Percentiles rank a stretch among this genome's conserved stretches.
Conservation (phyloP, 1,140 invertebrate species). For the Anthonomus grandis region DNA sequence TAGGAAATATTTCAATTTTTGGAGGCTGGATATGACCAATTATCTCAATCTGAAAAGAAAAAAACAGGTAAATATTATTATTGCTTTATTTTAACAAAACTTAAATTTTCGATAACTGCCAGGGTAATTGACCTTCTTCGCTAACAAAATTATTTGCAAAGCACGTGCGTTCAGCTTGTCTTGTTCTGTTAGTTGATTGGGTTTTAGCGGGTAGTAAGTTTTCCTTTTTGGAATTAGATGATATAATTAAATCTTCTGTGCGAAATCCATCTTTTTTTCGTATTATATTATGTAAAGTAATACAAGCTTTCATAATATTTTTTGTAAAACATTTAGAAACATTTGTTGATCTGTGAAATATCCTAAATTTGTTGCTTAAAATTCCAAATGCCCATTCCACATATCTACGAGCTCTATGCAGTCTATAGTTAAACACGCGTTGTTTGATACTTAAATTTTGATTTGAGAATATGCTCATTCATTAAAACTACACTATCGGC, state of each 20-base stretch:
- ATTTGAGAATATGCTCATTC: conserved; percentile 22
- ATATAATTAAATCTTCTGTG: conserved; percentile 22
- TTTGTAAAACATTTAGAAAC: too few species aligned
- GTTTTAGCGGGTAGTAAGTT: conserved; percentile 13
- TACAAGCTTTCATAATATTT: too few species aligned
- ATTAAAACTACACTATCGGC: conserved; percentile 20
- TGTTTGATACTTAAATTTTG: conserved; percentile 30
- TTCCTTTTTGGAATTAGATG: conserved; percentile 18
- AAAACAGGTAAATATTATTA: too few species aligned
- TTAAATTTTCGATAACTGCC: conserved; percentile 25
- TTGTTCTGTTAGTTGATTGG: too few species aligned
- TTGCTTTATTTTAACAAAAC: conserved; percentile 12
- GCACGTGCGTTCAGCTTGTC: conserved; percentile 14
- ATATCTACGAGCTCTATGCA: conserved; percentile 47
- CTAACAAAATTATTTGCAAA: conserved; percentile 27
- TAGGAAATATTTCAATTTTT: too few species aligned
- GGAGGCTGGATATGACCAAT: conserved; percentile 23
- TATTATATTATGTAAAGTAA: too few species aligned
- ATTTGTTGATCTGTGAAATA: too few species aligned
- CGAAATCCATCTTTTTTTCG: conserved; percentile 21
- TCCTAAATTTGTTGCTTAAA: too few species aligned
- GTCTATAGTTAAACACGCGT: conserved; percentile 47
- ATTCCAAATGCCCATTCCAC: conserved; percentile 49
- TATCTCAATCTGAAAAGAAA: conserved; percentile 14
- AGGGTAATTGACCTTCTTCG: too few species aligned